Base-by-base conservation (phyloP, 2,113 vertebrate genomes). In the Pygoscelis antarcticus region DNA sequence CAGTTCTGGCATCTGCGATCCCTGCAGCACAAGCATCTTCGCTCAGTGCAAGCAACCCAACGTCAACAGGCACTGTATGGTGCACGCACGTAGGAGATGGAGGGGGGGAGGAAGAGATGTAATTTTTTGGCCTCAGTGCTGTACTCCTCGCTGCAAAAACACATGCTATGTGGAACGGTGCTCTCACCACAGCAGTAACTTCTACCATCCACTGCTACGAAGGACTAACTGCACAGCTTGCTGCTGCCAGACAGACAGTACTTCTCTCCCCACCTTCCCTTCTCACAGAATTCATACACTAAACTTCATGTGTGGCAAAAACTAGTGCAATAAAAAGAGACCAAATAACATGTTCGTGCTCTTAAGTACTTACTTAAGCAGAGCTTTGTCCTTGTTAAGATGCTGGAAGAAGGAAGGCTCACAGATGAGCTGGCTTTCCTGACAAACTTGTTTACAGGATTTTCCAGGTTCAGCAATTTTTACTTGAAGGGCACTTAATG, bases 381-480 rank as follows among this genome's bases (percentile, higher is more conserved):
- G 96, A 96, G 99, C 99, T 95, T 98, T 99, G 98, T 99, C 99
- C 97, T 99, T 99, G 98, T 99, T 99, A 89, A 99, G 99, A 96
- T 99, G 99, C 94, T 99, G 99, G 97, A 99, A 99, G 98, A 99
- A 99, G 47, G 99, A 99, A 0, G 99, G 99, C 95, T 99, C 99
- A 7, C 99, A 99, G 98, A 99, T 99, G 87, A 99, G 99, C 96
- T 99, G 99, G 95, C 98, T 99, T 97, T 99, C 99, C 98, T 99
- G 99, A 97, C 99, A 99, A 69, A 99, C 98, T 97, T 99, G 99
- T 87, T 99, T 99, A 91, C 99, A 99, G 47, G 99, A 99, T 96
- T 98, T 98, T 17, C 99, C 99, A 1, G 99, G 98, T 55, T 99
- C 98, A 8, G 99, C 99, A 42, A 99, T 94, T 94, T 99, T 99